Conservation (phyloP, 2,113 vertebrate genomes). For the Pardalotus punctatus region DNA sequence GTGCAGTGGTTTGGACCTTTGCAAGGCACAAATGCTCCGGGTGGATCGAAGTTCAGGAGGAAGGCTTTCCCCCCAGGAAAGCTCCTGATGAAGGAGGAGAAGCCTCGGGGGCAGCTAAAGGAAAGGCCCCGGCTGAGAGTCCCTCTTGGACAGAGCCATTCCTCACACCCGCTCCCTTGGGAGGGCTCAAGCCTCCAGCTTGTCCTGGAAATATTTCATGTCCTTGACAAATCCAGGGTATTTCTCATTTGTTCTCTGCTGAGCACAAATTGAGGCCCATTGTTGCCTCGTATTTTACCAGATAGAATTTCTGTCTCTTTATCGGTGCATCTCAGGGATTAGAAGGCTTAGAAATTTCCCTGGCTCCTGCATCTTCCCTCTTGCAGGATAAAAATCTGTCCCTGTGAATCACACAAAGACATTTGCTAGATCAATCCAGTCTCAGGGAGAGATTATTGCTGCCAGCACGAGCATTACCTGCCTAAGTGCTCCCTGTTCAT, state of each 20-base stretch:
- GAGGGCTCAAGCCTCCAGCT: not conserved
- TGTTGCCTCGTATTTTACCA: not conserved
- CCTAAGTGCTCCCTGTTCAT: not conserved
- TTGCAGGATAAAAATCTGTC: not conserved
- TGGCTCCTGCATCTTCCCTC: not conserved
- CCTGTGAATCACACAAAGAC: not conserved
- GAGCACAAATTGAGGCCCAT: not conserved
- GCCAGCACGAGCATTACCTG: not conserved
- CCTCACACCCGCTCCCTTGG: not conserved
- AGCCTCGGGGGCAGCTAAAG: not conserved
- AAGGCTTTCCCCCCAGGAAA: not conserved
- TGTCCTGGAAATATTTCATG: not conserved
- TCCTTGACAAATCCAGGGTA: not conserved
- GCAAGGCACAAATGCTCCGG: not conserved
- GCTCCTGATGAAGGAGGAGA: not conserved
- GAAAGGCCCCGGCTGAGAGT: not conserved
- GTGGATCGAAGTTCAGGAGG: not conserved
- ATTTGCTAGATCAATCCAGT: not conserved
- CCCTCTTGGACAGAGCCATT: not conserved
- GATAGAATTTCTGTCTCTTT: not conserved
- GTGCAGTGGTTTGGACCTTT: not conserved
- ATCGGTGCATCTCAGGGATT: not conserved
- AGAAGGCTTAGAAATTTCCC: not conserved
- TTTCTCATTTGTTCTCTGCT: not conserved
- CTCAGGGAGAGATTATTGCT: not conserved